Conservation (phyloP, 2,888 invertebrate genomes). For the Torymus texanus region DNA sequence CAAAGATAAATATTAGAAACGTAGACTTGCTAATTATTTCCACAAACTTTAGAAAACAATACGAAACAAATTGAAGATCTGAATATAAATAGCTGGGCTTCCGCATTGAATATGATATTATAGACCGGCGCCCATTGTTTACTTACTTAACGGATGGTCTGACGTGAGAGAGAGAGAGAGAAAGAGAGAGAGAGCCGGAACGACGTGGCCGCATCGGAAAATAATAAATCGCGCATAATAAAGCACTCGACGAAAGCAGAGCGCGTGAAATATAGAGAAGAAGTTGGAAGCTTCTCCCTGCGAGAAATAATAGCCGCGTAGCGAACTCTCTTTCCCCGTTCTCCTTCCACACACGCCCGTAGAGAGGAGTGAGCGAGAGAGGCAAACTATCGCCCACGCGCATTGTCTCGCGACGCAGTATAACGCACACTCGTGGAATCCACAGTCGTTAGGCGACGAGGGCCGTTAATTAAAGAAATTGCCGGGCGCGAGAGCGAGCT, state of each 20-base stretch:
- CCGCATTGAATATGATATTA: neutral
- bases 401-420: constrained; percentile 17
- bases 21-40: no score
- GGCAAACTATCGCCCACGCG: neutral
- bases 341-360: no score
- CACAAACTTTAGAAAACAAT: no score
- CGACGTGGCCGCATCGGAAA: constrained; percentile 8
- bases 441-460: constrained; percentile 33
- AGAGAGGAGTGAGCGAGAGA: no score
- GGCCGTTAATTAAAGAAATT: constrained; percentile 48
- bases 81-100: no score
- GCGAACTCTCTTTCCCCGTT: neutral
- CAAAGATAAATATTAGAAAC: no score
- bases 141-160: neutral
- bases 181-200: neutral
- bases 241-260: constrained; percentile 1
- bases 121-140: constrained; percentile 6
- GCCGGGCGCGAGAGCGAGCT: constrained; percentile 2
- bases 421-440: constrained; percentile 40
- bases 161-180: neutral
- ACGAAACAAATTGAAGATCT: no score
- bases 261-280: neutral
- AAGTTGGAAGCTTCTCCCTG: no score
- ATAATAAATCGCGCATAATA: constrained; percentile 25
- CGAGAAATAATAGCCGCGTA: neutral